These are phyloP conservation scores for Drosophila ironensis DNA, from an alignment of 1,140 invertebrate genomes.

Conservation along the genomic window DNA sequence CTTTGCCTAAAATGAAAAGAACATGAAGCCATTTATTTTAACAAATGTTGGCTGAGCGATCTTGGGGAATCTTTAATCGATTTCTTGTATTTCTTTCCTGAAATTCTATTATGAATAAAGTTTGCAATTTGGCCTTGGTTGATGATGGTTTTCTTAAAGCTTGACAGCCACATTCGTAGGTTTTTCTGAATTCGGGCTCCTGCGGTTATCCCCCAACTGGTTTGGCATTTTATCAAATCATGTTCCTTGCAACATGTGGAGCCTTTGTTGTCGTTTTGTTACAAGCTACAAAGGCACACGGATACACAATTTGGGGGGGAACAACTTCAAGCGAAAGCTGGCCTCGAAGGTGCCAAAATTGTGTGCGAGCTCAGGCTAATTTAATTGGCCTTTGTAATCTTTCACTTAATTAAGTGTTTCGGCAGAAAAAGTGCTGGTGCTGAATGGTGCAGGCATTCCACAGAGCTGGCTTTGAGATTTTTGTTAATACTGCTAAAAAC, in stretches of 20 bases:
- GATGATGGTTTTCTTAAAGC: too few species aligned
- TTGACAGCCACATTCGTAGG: too few species aligned
- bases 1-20: too few species aligned
- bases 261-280: conserved; percentile 11
- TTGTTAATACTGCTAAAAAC: background rate
- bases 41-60: too few species aligned
- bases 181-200: background rate
- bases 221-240: conserved; percentile 8
- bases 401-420: conserved; percentile 16
- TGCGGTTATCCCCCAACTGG: background rate
- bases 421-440: background rate
- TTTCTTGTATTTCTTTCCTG: too few species aligned
- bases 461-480: conserved; percentile 26
- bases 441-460: background rate
- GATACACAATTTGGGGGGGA: background rate
- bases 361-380: conserved; percentile 24
- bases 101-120: too few species aligned
- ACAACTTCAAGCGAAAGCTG: background rate
- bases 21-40: too few species aligned
- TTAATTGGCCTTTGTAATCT: conserved; percentile 39
- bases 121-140: too few species aligned
- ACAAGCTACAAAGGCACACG: background rate
- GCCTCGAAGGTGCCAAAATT: background rate
- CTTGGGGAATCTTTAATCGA: too few species aligned
- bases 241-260: conserved; percentile 8